Conservation (phyloP, 2,113 vertebrate species). For the Psophia crepitans region DNA sequence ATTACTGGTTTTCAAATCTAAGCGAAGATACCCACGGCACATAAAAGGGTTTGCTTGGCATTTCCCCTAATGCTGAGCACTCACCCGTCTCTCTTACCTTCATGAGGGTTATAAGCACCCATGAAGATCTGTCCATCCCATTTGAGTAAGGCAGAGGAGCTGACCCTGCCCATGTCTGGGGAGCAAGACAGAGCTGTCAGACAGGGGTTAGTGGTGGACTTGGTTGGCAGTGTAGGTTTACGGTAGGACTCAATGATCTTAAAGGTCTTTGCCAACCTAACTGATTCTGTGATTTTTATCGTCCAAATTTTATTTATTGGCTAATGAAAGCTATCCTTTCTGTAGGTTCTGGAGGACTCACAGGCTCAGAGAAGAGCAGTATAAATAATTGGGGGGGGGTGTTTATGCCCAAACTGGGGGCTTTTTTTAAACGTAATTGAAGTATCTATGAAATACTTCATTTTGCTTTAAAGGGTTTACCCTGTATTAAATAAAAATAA, state of each 20-base stretch:
- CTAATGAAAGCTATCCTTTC: not conserved
- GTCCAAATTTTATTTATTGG: not conserved
- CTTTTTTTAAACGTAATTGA: not conserved
- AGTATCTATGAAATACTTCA: not conserved
- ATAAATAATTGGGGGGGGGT: not conserved
- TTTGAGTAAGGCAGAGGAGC: not conserved
- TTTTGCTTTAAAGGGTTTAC: not conserved
- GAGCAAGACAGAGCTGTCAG: too few relatives aligned
- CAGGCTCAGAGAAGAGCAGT: not conserved
- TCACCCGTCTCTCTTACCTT: not conserved
- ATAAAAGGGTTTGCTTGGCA: not conserved
- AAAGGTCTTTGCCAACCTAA: too few relatives aligned
- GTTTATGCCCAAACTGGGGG: not conserved
- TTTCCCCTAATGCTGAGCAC: not conserved
- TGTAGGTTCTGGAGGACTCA: not conserved
- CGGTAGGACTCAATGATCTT: too few relatives aligned
- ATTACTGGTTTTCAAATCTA: not conserved
- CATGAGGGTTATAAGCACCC: not conserved
- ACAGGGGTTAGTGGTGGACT: too few relatives aligned
- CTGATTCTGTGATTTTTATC: too few relatives aligned
- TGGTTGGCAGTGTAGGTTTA: too few relatives aligned
- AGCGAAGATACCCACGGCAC: not conserved
- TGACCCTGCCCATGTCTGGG: not conserved
- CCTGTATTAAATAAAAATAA: not conserved
- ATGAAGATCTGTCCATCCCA: fast-evolving